Conservation (phyloP, 2,888 invertebrate species). For the Microplitis deprimator region DNA sequence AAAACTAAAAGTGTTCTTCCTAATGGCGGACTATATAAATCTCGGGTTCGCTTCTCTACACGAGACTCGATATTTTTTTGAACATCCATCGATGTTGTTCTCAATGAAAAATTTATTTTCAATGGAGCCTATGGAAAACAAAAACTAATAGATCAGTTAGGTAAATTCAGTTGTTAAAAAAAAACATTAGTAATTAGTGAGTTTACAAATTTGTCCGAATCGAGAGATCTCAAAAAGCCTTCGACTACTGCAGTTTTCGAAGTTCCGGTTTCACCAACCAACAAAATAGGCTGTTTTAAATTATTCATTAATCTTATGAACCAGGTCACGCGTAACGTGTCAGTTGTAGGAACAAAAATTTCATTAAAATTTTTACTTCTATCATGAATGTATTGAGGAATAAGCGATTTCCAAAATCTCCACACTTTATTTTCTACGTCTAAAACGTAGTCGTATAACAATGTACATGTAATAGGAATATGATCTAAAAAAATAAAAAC, state of each 20-base stretch:
- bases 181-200: slow-evolving; percentile 43
- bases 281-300: slow-evolving; percentile 83
- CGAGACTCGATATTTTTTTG: slow-evolving; percentile 89
- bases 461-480: slow-evolving; percentile 80
- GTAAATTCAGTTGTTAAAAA: neutral
- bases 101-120: slow-evolving; percentile 91
- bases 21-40: slow-evolving; percentile 90
- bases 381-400: slow-evolving; percentile 84
- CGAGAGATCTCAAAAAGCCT: slow-evolving; percentile 83
- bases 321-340: slow-evolving; percentile 87
- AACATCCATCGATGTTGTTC: slow-evolving; percentile 92
- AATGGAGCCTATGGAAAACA: slow-evolving; percentile 77
- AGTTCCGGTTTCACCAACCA: slow-evolving; percentile 93
- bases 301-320: slow-evolving; percentile 84
- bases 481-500: slow-evolving; percentile 73
- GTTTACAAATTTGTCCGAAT: slow-evolving; percentile 80
- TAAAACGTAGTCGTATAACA: slow-evolving; percentile 88
- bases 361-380: slow-evolving; percentile 81
- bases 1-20: slow-evolving; percentile 92
- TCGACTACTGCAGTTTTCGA: slow-evolving; percentile 93
- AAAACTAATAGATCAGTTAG: slow-evolving; percentile 16
- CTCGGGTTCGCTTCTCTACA: slow-evolving; percentile 92
- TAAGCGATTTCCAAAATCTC: slow-evolving; percentile 89
- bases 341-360: slow-evolving; percentile 91
- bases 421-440: slow-evolving; percentile 79